Base-by-base conservation (phyloP, 1,140 invertebrate genomes). In the Diachasma alloeum region DNA sequence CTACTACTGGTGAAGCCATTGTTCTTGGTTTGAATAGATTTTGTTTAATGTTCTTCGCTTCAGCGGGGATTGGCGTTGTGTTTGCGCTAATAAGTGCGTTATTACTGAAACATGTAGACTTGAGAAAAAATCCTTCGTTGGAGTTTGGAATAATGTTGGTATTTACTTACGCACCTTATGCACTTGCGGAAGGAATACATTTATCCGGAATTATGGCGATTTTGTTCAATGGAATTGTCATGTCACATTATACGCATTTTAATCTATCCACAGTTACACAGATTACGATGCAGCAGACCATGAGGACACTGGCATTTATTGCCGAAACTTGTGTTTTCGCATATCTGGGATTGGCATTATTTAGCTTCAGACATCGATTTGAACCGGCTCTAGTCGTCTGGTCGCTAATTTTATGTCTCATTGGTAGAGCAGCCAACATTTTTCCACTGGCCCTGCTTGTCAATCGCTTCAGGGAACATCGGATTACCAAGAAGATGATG, bases 171-270 rank as follows among this genome's bases (percentile, higher is more conserved):
- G 95, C 97, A 6, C 98, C 98, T 0, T 99, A 99, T 91, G 97
- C 97, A 13, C 88, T 99, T 46, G 98, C 98, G 56, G 98, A 99
- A 91, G 98, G 98, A 46, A 94, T 99, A 77, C 96, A 98, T 89
- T 90, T 99, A 44, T 98, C 97, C 83, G 97, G 96, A 76, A 99
- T 99, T 53, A 99, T 99, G 98, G 98, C 98, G 15, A 99, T 99
- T 83, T 90, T 99, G 76, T 99, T 99, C 86, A 98, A 97, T 91
- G 98, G 98, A 2, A 97, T 99, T 85, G 97, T 99, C 0, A 99
- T 99, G 98, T 99, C 98, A 0, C 98, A 99, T 88, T 99, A 99
- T 84, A 99, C 98, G 17, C 98, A 99, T 91, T 98, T 97, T 83
- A 99, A 99, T 89, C 90, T 99, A 15, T 99, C 98, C 0, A 98